A percentile compares a stretch with the other conserved stretches of the same genome.
Evolutionary conservation across 2,888 invertebrate species (phyloP).

Genomic region (Clanis bilineata): DNA sequence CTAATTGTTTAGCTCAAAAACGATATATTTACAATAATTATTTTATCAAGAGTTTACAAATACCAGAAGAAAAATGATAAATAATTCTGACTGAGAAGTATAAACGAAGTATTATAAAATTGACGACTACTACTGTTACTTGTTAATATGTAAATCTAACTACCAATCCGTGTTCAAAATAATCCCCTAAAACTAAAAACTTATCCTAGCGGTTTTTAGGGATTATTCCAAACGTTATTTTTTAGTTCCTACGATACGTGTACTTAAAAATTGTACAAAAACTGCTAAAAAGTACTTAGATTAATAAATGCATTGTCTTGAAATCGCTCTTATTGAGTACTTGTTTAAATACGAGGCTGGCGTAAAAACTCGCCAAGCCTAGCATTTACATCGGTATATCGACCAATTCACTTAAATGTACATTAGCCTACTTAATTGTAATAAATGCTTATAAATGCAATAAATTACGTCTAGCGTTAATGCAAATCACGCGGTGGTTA

Average conservation of each 20-base stretch:
- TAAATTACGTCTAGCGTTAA: slow-evolving; percentile 69
- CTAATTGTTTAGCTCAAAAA: slow-evolving; percentile 51
- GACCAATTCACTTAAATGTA: slow-evolving; percentile 7
- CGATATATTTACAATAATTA: slow-evolving; percentile 72
- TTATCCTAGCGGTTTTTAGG: slow-evolving; percentile 49
- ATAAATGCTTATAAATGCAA: slow-evolving; percentile 76
- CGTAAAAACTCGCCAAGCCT: not conserved
- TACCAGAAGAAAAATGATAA: slow-evolving; percentile 5
- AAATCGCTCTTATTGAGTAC: slow-evolving; percentile 2
- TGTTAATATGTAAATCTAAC: slow-evolving; percentile 23
- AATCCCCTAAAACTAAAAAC: slow-evolving; percentile 59
- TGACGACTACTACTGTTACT: slow-evolving; percentile 26
- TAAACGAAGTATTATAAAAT: slow-evolving; percentile 15
- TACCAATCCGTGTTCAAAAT: slow-evolving; percentile 62
- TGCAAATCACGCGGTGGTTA: slow-evolving; percentile 76
- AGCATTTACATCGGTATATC: not conserved
- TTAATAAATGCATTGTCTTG: slow-evolving; percentile 36
- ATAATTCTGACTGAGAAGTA: not conserved
- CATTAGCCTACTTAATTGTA: slow-evolving; percentile 34
- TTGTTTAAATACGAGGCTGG: not conserved
- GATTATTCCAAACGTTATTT: slow-evolving; percentile 70
- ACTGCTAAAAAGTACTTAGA: slow-evolving; percentile 44
- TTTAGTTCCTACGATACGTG: slow-evolving; percentile 43
- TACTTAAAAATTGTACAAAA: slow-evolving; percentile 62
- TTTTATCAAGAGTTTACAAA: slow-evolving; percentile 2